phyloP scores from a whole-genome alignment of 2,113 vertebrate genomes.

The Cnemophilus loriae region DNA sequence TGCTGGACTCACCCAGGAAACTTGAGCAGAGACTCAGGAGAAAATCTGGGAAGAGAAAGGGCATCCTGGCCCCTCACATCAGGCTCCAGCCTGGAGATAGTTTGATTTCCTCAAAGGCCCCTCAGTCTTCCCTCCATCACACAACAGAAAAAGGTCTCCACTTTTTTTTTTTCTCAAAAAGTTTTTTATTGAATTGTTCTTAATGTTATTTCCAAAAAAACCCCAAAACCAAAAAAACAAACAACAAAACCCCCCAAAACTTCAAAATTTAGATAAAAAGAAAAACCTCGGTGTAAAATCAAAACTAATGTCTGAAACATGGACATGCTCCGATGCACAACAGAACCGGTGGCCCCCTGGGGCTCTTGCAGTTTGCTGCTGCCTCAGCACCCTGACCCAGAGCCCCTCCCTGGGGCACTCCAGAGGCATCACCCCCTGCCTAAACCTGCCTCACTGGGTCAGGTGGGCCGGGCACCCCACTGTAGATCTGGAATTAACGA shows the following conservation, averaged over 20 bases:
- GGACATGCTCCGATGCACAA: not conserved
- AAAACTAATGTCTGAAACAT: conserved; percentile 17
- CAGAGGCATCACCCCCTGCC: not conserved
- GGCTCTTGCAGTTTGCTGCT: not conserved
- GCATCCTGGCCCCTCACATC: not conserved
- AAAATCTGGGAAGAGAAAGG: not conserved
- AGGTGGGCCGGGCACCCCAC: not conserved
- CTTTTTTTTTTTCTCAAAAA: conserved; percentile 65
- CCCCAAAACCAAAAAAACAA: not conserved
- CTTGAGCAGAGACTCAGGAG: not conserved
- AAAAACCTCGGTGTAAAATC: conserved; percentile 61
- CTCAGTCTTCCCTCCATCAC: rapidly evolving
- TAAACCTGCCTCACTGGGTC: rapidly evolving
- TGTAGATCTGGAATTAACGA: not conserved
- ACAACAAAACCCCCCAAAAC: conserved; percentile 9
- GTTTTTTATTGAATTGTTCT: conserved; percentile 74
- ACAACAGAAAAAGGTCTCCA: not conserved
- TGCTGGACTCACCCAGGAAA: no score
- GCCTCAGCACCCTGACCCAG: not conserved
- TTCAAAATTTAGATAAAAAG: conserved; percentile 75
- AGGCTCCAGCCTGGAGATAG: not conserved
- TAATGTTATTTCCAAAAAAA: conserved; percentile 74
- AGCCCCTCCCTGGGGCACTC: not conserved
- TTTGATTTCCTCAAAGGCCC: not conserved
- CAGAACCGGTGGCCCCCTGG: not conserved